Percentiles rank a stretch among this genome's conserved stretches.
Conservation (phyloP, 2,113 vertebrate species). For the Sander vitreus region DNA sequence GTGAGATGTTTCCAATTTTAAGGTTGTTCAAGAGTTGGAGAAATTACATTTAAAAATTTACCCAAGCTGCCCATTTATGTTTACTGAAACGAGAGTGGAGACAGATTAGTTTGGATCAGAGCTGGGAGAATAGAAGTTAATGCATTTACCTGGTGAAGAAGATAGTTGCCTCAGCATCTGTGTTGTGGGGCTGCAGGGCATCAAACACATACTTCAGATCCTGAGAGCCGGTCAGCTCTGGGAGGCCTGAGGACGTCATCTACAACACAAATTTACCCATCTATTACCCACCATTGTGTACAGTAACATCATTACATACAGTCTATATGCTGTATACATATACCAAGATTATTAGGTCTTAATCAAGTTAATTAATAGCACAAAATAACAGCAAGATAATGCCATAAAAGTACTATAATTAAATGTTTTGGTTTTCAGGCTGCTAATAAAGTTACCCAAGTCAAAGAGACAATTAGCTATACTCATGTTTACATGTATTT, state of each 20-base stretch:
- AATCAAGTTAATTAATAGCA: neutral
- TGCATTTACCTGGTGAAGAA: constrained; percentile 95
- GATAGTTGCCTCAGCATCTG: constrained; percentile 97
- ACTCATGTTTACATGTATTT: neutral
- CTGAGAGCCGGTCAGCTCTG: constrained; percentile 91
- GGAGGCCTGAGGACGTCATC: constrained; percentile 97
- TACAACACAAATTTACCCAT: constrained; percentile 55
- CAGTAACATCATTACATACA: neutral
- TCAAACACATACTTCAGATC: constrained; percentile 97
- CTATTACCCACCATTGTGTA: neutral
- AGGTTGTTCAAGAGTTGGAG: neutral
- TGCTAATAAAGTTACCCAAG: neutral
- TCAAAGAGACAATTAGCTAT: neutral
- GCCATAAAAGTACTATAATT: neutral
- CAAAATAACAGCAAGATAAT: neutral
- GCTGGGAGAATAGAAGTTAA: neutral
- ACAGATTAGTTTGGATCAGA: neutral
- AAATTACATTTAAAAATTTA: neutral
- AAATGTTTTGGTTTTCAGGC: neutral
- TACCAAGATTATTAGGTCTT: no score
- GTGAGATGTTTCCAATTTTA: neutral
- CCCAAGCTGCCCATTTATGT: neutral
- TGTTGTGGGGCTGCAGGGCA: constrained; percentile 95
- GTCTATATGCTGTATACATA: neutral
- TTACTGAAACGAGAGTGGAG: neutral